Conservation (phyloP, 1,140 invertebrate genomes). For the Triops cancriformis region DNA sequence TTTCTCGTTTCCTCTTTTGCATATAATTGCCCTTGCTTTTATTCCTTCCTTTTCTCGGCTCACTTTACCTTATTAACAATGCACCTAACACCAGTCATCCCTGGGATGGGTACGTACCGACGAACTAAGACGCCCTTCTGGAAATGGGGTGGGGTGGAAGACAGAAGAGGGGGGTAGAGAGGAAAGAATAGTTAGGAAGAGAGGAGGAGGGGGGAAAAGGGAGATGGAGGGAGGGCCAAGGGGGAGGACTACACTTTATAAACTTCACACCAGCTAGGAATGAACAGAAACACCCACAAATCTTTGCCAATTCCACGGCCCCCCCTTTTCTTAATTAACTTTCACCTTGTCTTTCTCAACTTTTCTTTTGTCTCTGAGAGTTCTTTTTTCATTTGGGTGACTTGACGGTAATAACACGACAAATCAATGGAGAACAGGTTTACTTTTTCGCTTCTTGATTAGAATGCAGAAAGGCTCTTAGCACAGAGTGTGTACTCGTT, state of each 20-base stretch:
- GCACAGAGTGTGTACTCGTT: too few species aligned
- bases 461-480: too few species aligned
- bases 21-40: constrained; percentile 1
- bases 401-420: background rate
- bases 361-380: background rate
- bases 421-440: background rate
- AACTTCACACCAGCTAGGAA: background rate
- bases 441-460: background rate
- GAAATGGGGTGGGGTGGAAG: background rate
- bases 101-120: background rate
- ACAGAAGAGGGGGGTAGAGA: background rate
- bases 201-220: background rate
- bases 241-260: background rate
- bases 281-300: background rate
- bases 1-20: constrained; percentile 10
- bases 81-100: background rate
- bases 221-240: background rate
- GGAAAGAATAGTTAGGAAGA: too few species aligned
- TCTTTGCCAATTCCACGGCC: background rate
- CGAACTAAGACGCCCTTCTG: background rate
- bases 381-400: background rate
- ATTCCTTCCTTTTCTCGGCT: background rate
- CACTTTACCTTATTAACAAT: background rate
- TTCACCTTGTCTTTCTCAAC: background rate
- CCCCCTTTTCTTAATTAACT: background rate